Percentiles rank a stretch among this genome's conserved stretches.
These are phyloP conservation scores for Eucidaris tribuloides DNA, from an alignment of 35 echinoderm and acorn worm species.

Conservation along the genomic window DNA sequence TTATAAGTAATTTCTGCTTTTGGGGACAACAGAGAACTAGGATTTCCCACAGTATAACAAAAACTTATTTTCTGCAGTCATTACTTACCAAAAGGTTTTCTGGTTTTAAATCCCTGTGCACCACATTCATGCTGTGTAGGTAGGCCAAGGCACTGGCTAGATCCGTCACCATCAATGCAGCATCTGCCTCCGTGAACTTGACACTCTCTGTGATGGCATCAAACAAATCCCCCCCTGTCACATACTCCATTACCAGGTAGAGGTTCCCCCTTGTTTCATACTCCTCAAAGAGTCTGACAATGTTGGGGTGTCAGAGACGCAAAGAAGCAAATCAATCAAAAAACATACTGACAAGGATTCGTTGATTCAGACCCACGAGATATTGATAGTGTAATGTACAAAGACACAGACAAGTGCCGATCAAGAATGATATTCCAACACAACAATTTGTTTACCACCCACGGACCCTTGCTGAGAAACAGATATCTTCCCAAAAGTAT, in stretches of 20 bases:
- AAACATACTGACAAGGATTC: background rate
- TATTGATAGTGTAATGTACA: background rate
- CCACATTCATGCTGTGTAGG: conserved; percentile 82
- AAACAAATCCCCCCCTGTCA: conserved; percentile 90
- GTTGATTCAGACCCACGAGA: background rate
- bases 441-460: conserved; percentile 1
- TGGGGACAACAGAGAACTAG: too few relatives aligned
- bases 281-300: conserved; percentile 91
- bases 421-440: background rate
- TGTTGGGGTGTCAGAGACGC: conserved; percentile 72
- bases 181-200: conserved; percentile 96
- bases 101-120: conserved; percentile 93
- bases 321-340: background rate
- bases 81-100: conserved; percentile 97
- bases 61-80: too few relatives aligned
- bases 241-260: conserved; percentile 95
- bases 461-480: conserved; percentile 47
- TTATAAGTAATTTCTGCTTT: too few relatives aligned
- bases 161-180: conserved; percentile 83
- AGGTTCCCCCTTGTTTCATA: conserved; percentile 85
- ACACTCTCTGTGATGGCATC: conserved; percentile 99
- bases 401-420: background rate
- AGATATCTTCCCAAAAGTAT: conserved; percentile 74
- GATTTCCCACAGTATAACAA: too few relatives aligned
- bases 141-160: conserved; percentile 78